Base-by-base conservation (phyloP, 1,140 invertebrate species). In the Neuroterus valhalla region DNA sequence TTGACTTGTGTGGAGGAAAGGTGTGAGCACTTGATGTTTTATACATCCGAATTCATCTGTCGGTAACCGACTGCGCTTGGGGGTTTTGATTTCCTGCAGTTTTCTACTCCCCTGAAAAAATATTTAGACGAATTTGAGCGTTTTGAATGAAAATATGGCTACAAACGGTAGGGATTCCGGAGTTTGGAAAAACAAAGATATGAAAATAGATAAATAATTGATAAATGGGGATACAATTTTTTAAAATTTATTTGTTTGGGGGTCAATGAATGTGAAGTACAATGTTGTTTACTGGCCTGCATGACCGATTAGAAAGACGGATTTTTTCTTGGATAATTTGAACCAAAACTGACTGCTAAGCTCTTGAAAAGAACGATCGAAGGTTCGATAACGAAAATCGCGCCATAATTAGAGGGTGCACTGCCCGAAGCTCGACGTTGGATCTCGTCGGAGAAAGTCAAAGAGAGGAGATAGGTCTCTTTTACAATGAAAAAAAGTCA, bases 381-480 rank as follows among this genome's bases (percentile, higher is more conserved):
- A 44, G 45, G 70, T 74, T 15, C 38, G 19, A 70, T 66, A 55
- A 68, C 70, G 45, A 67, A 46, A 42, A 67, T 45, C 38, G 31
- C 21, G 52, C 52, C 52, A 62, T 62, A 62, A 62, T 62, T 62
- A 62, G 52, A 62, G 52, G 52, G 52, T 62, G 52, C 72, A 23
- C 19, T 23, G 67, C 46, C 66, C 19, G 43, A 48, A 48, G 68
- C 31, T 50, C 50, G 46, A 48, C 31, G 8, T 67, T 12, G 38
- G 46, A 50, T 19, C 23, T 52, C 50, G 26, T 38, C 52, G 52
- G 67, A 23, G 74, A 69, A 71, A 62, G 74, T 74, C 74, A 66
- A 77, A 62, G 55, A 70, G 71, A 62, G 21, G 55, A 72, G 69
- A 70, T 78, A 74, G 72, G 76, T 71, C 8, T 46, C 17, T 48